Evolutionary conservation across 2,888 invertebrate genomes (phyloP), one percentile per base, ranked within the genome.

Genomic region (Pollenia griseotomentosa): DNA sequence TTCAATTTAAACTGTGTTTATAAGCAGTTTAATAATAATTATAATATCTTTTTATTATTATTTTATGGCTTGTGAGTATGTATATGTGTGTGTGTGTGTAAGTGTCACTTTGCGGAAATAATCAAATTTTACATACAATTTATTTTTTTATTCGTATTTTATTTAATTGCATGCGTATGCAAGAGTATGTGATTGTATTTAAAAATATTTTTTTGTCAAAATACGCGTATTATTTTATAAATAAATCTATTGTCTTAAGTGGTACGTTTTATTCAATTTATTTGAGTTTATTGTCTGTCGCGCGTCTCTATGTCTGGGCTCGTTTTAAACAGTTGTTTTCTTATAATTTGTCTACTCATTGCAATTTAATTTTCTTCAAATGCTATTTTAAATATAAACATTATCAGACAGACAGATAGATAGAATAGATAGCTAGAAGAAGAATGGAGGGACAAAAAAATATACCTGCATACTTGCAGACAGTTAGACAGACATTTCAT

Each of bases 251-350:
- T 57, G 40, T 16, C 48, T 11, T 11, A 48, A 55, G 68, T 42
- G 51, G 42, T 71, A 55, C 23, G 42, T 59, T 66, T 78, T 70
- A 65, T 81, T 63, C 77, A 63, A 70, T 77, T 61, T 70, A 61
- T 74, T 68, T 74, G 48, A 14, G 19, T 77, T 83, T 77, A 46
- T 55, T 73, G 71, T 70, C 61, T 86, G 74, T 65, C 74, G 81
- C 78, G 87, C 87, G 87, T 87, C 87, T 82, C 68, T 65, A 70
- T 87, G 87, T 87, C 87, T 87, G 87, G 87, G 77, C 77, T 84
- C 74, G 46, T 70, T 87, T 81, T 70, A 82, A 78, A 81, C 77
- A 74, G 84, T 85, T 85, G 74, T 81, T 85, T 85, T 81, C 81
- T 77, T 71, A 71, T 78, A 82, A 87, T 84, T 87, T 87, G 81